These are phyloP conservation scores for Chironomus riparius DNA, from an alignment of 2,888 invertebrate species.

Conservation along the genomic window DNA sequence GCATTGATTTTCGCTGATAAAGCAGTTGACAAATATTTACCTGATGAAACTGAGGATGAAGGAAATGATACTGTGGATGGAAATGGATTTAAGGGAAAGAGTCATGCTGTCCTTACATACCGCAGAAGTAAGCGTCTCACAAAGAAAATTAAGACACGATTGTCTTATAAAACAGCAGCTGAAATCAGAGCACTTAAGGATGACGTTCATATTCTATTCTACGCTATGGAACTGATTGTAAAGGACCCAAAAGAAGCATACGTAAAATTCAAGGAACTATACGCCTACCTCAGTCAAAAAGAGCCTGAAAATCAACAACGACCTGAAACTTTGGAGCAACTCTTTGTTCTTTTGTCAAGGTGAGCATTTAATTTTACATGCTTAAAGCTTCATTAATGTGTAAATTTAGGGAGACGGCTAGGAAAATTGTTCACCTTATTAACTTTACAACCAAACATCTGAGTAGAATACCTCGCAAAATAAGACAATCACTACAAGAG, in stretches of 20 bases:
- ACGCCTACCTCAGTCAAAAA: conserved; percentile 59
- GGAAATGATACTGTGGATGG: conserved; percentile 38
- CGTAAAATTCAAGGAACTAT: conserved; percentile 63
- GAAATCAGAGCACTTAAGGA: conserved; percentile 74
- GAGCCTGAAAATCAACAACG: conserved; percentile 81
- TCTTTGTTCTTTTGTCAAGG: conserved; percentile 64
- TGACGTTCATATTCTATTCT: conserved; percentile 67
- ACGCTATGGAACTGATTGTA: conserved; percentile 70
- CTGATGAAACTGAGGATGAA: neutral
- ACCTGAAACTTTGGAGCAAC: conserved; percentile 66
- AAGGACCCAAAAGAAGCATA: conserved; percentile 66
- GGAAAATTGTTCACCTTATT: conserved; percentile 66
- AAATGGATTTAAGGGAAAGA: conserved; percentile 31
- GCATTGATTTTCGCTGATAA: conserved; percentile 69
- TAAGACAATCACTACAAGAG: conserved; percentile 46
- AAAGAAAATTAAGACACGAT: conserved; percentile 62
- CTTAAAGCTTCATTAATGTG: neutral
- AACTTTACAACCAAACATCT: conserved; percentile 57
- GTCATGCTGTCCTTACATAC: conserved; percentile 60
- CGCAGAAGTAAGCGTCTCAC: conserved; percentile 69
- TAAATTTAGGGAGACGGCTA: conserved; percentile 51
- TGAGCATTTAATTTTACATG: neutral
- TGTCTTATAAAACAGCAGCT: conserved; percentile 66
- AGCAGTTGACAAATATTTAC: conserved; percentile 49
- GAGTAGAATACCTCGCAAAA: conserved; percentile 51